Percentiles rank a stretch among this genome's conserved stretches.
These are phyloP conservation scores for Noctua fimbriata DNA, from an alignment of 2,888 invertebrate species.

Conservation along the genomic window DNA sequence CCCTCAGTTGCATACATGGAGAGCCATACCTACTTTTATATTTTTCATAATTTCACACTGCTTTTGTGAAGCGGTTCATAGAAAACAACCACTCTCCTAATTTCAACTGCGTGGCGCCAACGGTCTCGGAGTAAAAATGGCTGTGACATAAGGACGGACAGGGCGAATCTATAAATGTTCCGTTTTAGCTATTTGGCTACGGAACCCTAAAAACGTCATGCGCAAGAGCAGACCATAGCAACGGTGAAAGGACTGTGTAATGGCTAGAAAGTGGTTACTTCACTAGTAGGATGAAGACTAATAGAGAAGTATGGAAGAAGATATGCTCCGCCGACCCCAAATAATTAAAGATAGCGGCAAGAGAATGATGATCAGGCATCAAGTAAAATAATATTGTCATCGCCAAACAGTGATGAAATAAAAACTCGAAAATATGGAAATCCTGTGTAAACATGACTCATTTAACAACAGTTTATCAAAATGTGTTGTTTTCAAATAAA, in stretches of 20 bases:
- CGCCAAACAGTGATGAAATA: neutral
- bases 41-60: too few relatives aligned
- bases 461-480: neutral
- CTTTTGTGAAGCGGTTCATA: too few relatives aligned
- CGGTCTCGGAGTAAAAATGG: too few relatives aligned
- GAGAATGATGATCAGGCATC: neutral
- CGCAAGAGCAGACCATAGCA: neutral
- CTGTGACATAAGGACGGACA: too few relatives aligned
- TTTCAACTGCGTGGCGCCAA: too few relatives aligned
- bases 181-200: too few relatives aligned
- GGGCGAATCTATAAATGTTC: too few relatives aligned
- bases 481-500: constrained; percentile 18
- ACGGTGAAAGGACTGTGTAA: neutral
- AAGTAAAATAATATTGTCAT: neutral
- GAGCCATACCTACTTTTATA: too few relatives aligned
- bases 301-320: neutral
- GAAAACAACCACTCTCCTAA: too few relatives aligned
- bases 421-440: neutral
- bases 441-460: neutral
- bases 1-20: too few relatives aligned
- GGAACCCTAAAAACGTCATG: too few relatives aligned
- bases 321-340: neutral
- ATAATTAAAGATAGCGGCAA: neutral
- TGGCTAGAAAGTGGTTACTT: neutral
- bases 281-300: neutral